Percentiles rank a stretch among this genome's conserved stretches.
Conservation (phyloP, 1,140 invertebrate genomes). For the Homarus americanus region DNA sequence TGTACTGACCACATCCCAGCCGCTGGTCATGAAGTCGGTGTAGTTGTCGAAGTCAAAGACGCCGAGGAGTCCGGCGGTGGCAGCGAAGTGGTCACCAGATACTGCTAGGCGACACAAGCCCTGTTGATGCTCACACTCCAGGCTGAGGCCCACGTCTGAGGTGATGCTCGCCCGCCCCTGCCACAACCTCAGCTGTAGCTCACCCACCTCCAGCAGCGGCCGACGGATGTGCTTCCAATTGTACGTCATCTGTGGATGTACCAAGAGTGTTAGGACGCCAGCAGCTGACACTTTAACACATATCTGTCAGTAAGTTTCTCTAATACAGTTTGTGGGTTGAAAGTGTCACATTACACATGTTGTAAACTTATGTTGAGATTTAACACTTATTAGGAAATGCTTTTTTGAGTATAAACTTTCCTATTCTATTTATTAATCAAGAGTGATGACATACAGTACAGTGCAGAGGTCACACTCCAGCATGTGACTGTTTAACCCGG, state of each 20-base stretch:
- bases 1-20: constrained; percentile 69
- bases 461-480: too few relatives aligned
- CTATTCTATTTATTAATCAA: too few relatives aligned
- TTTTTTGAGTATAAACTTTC: too few relatives aligned
- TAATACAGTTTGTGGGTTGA: too few relatives aligned
- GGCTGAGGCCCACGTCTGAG: constrained; percentile 36
- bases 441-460: too few relatives aligned
- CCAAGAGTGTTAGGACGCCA: too few relatives aligned
- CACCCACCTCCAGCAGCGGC: constrained; percentile 22
- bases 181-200: not conserved
- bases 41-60: constrained; percentile 72
- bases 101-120: constrained; percentile 49
- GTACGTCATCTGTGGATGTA: constrained; percentile 53
- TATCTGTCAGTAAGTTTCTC: too few relatives aligned
- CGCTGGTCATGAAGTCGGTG: constrained; percentile 73
- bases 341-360: too few relatives aligned
- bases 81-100: constrained; percentile 60
- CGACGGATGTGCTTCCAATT: constrained; percentile 36
- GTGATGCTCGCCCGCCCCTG: constrained; percentile 4
- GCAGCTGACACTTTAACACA: too few relatives aligned
- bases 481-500: too few relatives aligned
- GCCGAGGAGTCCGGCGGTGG: constrained; percentile 66
- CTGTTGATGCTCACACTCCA: constrained; percentile 50
- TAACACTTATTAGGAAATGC: too few relatives aligned
- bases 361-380: too few relatives aligned